Conservation (phyloP, 2,888 invertebrate species). For the Amblyjoppa fuscipennis region DNA sequence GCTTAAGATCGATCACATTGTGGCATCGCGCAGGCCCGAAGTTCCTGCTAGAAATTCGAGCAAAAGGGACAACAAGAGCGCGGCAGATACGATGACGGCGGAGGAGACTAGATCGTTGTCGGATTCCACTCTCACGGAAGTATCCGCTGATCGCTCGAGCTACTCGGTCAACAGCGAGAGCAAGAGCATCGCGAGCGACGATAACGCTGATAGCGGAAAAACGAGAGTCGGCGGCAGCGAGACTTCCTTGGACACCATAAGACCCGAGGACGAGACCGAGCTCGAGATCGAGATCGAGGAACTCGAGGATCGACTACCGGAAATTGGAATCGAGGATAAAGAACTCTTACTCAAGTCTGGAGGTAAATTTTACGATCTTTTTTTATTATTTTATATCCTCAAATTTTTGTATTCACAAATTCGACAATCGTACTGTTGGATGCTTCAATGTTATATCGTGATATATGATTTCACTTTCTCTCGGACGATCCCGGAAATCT, state of each 20-base stretch:
- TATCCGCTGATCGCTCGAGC: slow-evolving; percentile 21
- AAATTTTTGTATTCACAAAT: too few species aligned
- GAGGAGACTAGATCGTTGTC: slow-evolving; percentile 43
- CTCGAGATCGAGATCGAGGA: slow-evolving; percentile 77
- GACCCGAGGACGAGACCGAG: slow-evolving; percentile 74
- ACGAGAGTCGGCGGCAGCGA: slow-evolving; percentile 39
- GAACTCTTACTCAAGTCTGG: slow-evolving; percentile 79
- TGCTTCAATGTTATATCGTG: neutral
- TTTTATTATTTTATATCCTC: slow-evolving; percentile 6
- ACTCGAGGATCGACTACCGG: slow-evolving; percentile 71
- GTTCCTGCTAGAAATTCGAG: slow-evolving; percentile 64
- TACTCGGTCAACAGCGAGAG: slow-evolving; percentile 28
- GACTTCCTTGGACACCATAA: slow-evolving; percentile 59
- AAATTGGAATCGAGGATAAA: slow-evolving; percentile 79
- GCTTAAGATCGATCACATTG: slow-evolving; percentile 72
- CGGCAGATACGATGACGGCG: slow-evolving; percentile 9
- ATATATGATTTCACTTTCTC: slow-evolving; percentile 10
- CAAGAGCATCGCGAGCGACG: slow-evolving; percentile 13
- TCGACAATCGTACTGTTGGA: neutral
- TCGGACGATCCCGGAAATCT: slow-evolving; percentile 22
- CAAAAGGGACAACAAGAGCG: slow-evolving; percentile 59
- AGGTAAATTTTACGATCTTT: slow-evolving; percentile 73
- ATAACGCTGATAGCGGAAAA: slow-evolving; percentile 30
- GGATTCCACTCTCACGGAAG: slow-evolving; percentile 47
- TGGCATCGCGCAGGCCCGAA: slow-evolving; percentile 57